Evolutionary conservation across 1,140 invertebrate species (phyloP).

Genomic region (Tetragonula clypearis): DNA sequence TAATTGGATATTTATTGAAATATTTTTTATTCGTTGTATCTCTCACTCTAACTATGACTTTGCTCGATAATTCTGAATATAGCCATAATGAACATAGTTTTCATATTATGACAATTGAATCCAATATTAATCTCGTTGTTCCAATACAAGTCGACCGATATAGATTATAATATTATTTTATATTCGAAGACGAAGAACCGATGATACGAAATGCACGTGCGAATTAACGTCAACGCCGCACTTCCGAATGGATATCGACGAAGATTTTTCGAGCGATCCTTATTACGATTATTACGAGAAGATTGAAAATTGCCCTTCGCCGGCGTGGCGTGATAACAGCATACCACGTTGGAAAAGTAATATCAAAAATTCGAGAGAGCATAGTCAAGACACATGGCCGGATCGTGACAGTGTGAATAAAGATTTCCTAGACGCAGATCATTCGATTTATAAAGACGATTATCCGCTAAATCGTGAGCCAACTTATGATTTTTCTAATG

Average conservation of each 20-base stretch:
- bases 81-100: too few species aligned
- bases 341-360: background rate
- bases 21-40: too few species aligned
- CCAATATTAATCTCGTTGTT: too few species aligned
- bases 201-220: slow-evolving; percentile 85
- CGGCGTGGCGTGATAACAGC: background rate
- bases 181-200: slow-evolving; percentile 76
- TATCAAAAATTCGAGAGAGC: background rate
- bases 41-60: too few species aligned
- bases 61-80: too few species aligned
- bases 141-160: too few species aligned
- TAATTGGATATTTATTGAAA: too few species aligned
- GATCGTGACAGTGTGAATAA: background rate
- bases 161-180: background rate
- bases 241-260: slow-evolving; percentile 83
- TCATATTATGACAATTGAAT: too few species aligned
- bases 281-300: slow-evolving; percentile 90
- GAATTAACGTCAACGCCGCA: slow-evolving; percentile 88
- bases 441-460: background rate
- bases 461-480: background rate
- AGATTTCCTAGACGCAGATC: background rate
- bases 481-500: background rate
- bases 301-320: slow-evolving; percentile 81
- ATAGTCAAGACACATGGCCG: background rate
- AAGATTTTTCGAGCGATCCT: slow-evolving; percentile 86